These are phyloP conservation scores for Prorops nasuta DNA, from an alignment of 1,140 invertebrate genomes.

Conservation along the genomic window DNA sequence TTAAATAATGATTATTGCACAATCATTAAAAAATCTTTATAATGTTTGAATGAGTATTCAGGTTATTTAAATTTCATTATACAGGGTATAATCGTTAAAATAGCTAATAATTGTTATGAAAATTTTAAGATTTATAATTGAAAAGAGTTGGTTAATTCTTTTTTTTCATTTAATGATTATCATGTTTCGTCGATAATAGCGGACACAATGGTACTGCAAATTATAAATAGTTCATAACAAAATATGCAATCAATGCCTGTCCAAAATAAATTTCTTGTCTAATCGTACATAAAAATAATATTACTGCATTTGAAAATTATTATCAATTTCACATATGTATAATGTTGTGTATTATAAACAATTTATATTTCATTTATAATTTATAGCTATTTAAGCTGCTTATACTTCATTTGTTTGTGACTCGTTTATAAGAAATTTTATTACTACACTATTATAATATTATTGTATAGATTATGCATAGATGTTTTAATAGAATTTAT, in stretches of 20 bases:
- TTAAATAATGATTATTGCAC: conserved; percentile 1
- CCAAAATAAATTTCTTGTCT: conserved; percentile 15
- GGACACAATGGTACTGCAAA: too few relatives aligned
- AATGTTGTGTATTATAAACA: conserved; percentile 25
- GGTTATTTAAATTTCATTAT: conserved; percentile 14
- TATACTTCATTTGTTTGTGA: neutral
- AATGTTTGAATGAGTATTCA: conserved; percentile 10
- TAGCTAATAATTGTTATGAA: conserved; percentile 11
- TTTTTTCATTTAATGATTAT: conserved; percentile 12
- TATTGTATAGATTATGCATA: neutral
- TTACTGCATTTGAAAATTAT: conserved; percentile 5
- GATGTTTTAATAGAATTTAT: neutral
- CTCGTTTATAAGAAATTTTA: neutral
- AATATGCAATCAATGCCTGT: neutral
- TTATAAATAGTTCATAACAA: neutral
- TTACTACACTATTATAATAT: neutral
- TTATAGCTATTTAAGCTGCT: conserved; percentile 15
- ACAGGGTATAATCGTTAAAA: conserved; percentile 9
- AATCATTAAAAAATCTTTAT: conserved; percentile 12
- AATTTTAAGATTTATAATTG: conserved; percentile 9
- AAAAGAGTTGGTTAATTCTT: conserved; percentile 14
- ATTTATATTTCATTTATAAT: conserved; percentile 21
- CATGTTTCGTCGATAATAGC: too few relatives aligned
- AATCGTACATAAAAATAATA: conserved; percentile 14
- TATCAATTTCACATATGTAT: conserved; percentile 17